Evolutionary conservation across 2,888 invertebrate genomes (phyloP), one percentile per base, ranked within the genome.

Genomic region (Trichogramma dendrolimi): DNA sequence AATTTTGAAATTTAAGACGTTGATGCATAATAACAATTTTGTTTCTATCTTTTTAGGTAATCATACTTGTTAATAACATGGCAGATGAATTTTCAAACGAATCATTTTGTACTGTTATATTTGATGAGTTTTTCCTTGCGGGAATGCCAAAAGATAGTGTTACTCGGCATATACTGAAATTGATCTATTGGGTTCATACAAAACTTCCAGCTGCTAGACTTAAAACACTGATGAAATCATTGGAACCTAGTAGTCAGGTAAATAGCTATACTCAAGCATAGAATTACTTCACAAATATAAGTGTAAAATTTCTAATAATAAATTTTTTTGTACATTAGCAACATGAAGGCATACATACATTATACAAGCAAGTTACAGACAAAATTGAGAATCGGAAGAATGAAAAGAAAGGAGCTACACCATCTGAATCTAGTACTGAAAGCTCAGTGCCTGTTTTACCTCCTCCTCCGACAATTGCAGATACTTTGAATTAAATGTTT

Each of bases 121-220:
- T 97, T 81, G 96, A 96, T 79, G 95, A 96, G 78, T 96, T 96
- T 79, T 91, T 97, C 73, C 90, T 95, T 79, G 94, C 94, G 61
- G 92, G 92, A 0, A 82, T 96, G 14, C 87, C 89, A 1, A 86
- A 91, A 66, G 96, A 96, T 73, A 96, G 95, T 82, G 95, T 96
- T 0, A 90, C 92, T 4, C 85, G 94, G 56, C 97, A 97, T 82
- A 83, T 96, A 74, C 80, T 96, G 53, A 93, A 96, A 76, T 82
- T 97, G 55, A 80, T 96, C 46, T 96, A 94, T 92, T 94, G 94
- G 75, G 88, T 94, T 66, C 88, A 95, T 79, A 88, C 87, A 27
- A 93, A 92, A 78, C 79, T 96, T 62, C 94, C 94, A 0, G 84
- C 87, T 4, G 85, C 85, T 49, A 85, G 94, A 67, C 81, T 94